These are phyloP conservation scores for Monopis laevigella DNA, from an alignment of 2,888 invertebrate genomes.

Conservation along the genomic window DNA sequence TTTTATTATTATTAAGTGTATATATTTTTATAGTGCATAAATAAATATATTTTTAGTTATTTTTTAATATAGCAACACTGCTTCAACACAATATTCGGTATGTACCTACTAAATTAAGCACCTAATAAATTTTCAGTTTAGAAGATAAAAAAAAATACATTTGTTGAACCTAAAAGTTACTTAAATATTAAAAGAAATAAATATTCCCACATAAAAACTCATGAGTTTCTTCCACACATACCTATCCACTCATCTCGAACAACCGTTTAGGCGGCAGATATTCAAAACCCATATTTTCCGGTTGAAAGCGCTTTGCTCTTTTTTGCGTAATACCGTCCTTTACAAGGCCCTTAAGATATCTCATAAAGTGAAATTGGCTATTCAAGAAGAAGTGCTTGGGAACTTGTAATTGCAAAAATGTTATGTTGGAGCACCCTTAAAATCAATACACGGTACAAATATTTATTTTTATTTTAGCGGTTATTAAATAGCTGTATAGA, in stretches of 20 bases:
- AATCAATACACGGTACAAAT: too few relatives aligned
- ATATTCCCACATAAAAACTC: not conserved
- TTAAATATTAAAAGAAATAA: not conserved
- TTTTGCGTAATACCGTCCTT: slow-evolving; percentile 15
- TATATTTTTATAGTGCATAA: too few relatives aligned
- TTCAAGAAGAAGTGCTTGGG: slow-evolving; percentile 3
- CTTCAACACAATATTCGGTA: too few relatives aligned
- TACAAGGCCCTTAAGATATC: slow-evolving; percentile 11
- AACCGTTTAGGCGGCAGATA: slow-evolving; percentile 12
- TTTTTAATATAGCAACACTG: too few relatives aligned
- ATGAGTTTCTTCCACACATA: not conserved
- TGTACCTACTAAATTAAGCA: too few relatives aligned
- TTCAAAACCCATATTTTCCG: slow-evolving; percentile 17
- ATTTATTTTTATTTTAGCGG: too few relatives aligned
- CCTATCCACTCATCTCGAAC: slow-evolving; percentile 7
- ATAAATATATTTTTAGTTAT: too few relatives aligned
- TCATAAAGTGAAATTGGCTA: slow-evolving; percentile 13
- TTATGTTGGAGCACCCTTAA: slow-evolving; percentile 2
- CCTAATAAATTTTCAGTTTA: too few relatives aligned
- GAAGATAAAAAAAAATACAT: too few relatives aligned
- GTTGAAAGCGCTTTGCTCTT: slow-evolving; percentile 11
- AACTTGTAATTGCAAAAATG: slow-evolving; percentile 12
- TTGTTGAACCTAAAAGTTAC: too few relatives aligned
- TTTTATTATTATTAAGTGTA: too few relatives aligned
- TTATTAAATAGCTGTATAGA: too few relatives aligned